Base-by-base conservation (phyloP, 2,888 invertebrate genomes). In the Drosophila imparisetae region DNA sequence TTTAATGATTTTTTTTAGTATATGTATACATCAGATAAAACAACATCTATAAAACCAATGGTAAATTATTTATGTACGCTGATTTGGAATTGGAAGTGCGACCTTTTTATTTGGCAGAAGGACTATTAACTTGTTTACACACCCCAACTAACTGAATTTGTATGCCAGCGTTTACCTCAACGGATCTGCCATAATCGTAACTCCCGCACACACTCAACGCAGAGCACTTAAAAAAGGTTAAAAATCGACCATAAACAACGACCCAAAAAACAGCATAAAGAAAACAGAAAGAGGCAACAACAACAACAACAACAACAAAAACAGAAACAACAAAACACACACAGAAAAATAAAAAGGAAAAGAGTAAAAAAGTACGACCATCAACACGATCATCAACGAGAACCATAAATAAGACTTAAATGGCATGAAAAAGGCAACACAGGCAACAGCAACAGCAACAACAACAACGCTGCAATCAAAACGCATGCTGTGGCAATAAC, bases 401-500 rank as follows among this genome's bases (percentile, higher is more conserved):
- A 88, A 90, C 89, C 91, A 89, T 89, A 89, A 89, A 89, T 89
- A 89, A 89, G 90, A 88, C 90, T 90, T 89, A 90, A 89, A 90
- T 90, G 88, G 90, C 89, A 82, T 88, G 74, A 84, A 90, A 85
- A 90, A 72, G 68, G 62, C 67, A 72, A 64, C 61, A 55, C 54
- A 62, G 34, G 42, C 61, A 59, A 32, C 52, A 60, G 29, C 53
- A 54, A 54, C 64, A 60, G 48, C 54, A 71, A 32, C 75, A 69
- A 64, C 64, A 53, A 50, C 61, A 63, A 42, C 75, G 72, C 74
- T 90, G 89, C 84, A 89, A 76, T 89, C 86, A 87, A 87, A 89
- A 89, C 87, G 85, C 87, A 89, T 81, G 89, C 90, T 74, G 76
- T 53, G 66, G 77, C 80, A 82, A 79, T 75, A 72, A 72, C 88